Percentiles rank a stretch among this genome's conserved stretches.
phyloP scores from a whole-genome alignment of 2,113 vertebrate species.

The Xiphophorus couchianus region DNA sequence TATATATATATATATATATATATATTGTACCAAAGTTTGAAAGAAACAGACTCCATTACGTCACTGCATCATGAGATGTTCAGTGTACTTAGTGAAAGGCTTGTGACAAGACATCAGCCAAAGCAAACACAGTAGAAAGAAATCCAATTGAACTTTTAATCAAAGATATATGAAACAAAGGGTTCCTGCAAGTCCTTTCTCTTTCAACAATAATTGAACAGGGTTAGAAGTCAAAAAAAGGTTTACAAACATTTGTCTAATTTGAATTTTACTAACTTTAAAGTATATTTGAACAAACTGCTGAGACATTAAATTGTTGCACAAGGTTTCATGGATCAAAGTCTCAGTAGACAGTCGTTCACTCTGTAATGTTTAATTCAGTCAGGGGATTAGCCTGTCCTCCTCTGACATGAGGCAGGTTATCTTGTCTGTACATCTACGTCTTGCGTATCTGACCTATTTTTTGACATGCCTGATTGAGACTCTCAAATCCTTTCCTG shows the following conservation, averaged over 20 bases:
- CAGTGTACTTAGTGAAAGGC: not conserved
- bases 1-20: no score
- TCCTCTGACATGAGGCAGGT: constrained; percentile 18
- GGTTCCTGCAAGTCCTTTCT: not conserved
- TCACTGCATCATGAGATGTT: not conserved
- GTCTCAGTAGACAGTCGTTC: not conserved
- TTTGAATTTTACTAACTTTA: not conserved
- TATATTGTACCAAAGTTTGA: not conserved
- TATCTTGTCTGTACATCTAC: constrained; percentile 16
- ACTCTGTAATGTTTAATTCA: not conserved
- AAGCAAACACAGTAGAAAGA: not conserved
- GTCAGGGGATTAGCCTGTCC: not conserved
- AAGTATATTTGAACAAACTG: not conserved
- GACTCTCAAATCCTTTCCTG: constrained; percentile 23
- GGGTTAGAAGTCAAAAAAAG: not conserved
- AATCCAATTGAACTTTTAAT: not conserved
- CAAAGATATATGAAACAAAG: not conserved
- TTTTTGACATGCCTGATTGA: constrained; percentile 29
- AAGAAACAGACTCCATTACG: not conserved
- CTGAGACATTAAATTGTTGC: not conserved
- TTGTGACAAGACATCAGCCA: not conserved
- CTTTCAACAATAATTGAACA: not conserved
- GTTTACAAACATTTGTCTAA: not conserved
- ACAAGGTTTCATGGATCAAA: constrained; percentile 19
- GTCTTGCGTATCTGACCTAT: constrained; percentile 1